These are phyloP conservation scores for Speoplatyrhinus poulsoni DNA, from an alignment of 2,113 vertebrate species.

Conservation along the genomic window DNA sequence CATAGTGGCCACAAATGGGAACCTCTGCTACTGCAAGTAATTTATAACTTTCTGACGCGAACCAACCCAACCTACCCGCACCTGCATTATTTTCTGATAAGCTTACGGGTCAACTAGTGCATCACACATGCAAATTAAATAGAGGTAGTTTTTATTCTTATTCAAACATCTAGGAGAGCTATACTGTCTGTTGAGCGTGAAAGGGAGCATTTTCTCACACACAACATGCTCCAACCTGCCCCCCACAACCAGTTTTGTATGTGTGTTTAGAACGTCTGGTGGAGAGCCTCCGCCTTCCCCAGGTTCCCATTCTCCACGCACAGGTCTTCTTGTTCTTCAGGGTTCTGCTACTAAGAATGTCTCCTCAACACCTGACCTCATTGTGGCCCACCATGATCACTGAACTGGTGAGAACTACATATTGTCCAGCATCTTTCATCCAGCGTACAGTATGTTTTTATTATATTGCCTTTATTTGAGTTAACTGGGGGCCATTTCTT, in stretches of 20 bases:
- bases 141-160: too few species aligned
- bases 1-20: too few species aligned
- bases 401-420: slow-evolving; percentile 84
- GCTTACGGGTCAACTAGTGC: too few species aligned
- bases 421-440: not conserved
- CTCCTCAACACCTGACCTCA: slow-evolving; percentile 96
- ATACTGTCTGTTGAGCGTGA: too few species aligned
- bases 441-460: not conserved
- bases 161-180: too few species aligned
- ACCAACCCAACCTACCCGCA: too few species aligned
- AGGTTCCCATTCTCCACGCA: slow-evolving; percentile 97
- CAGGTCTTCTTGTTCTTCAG: slow-evolving; percentile 99
- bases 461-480: not conserved
- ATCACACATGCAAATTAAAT: too few species aligned
- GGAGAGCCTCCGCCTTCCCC: slow-evolving; percentile 95
- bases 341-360: slow-evolving; percentile 96
- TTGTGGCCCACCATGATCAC: slow-evolving; percentile 99
- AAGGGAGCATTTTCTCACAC: too few species aligned
- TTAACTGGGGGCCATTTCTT: not conserved
- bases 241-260: not conserved
- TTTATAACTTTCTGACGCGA: too few species aligned
- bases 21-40: too few species aligned
- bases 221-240: too few species aligned
- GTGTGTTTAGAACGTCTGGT: slow-evolving; percentile 89
- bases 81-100: too few species aligned